Conservation (phyloP, 2,888 invertebrate genomes). For the Limenitis arthemis region DNA sequence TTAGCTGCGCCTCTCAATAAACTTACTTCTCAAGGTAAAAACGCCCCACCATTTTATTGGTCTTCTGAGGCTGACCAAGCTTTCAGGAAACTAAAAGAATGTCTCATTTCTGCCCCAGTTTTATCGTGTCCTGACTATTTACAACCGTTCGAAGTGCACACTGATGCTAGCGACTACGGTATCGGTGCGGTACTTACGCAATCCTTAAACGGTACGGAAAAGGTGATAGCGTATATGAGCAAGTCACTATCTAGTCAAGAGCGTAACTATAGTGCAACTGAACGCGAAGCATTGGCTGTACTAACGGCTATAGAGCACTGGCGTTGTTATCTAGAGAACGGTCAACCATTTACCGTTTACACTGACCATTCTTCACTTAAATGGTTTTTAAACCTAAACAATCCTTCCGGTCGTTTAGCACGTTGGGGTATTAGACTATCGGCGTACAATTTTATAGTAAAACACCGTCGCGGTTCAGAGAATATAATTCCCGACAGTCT, state of each 20-base stretch:
- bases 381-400: constrained; percentile 19
- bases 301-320: constrained; percentile 14
- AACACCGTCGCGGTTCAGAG: constrained; percentile 25
- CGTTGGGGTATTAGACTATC: constrained; percentile 29
- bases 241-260: background rate
- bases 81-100: background rate
- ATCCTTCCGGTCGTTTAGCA: constrained; percentile 28
- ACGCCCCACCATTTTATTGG: constrained; percentile 24
- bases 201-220: background rate
- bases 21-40: constrained; percentile 22
- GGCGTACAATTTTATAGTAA: constrained; percentile 24
- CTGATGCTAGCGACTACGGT: constrained; percentile 24
- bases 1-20: constrained; percentile 26
- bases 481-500: constrained; percentile 28
- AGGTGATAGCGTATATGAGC: background rate
- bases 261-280: constrained; percentile 15
- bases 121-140: constrained; percentile 17
- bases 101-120: constrained; percentile 16
- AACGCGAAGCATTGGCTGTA: constrained; percentile 18
- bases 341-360: background rate
- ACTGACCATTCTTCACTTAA: background rate
- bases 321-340: background rate
- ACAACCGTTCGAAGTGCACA: constrained; percentile 23
- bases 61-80: background rate
- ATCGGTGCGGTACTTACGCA: constrained; percentile 23